phyloP scores from a whole-genome alignment of 2,888 invertebrate genomes.

The Pheosia gnoma region DNA sequence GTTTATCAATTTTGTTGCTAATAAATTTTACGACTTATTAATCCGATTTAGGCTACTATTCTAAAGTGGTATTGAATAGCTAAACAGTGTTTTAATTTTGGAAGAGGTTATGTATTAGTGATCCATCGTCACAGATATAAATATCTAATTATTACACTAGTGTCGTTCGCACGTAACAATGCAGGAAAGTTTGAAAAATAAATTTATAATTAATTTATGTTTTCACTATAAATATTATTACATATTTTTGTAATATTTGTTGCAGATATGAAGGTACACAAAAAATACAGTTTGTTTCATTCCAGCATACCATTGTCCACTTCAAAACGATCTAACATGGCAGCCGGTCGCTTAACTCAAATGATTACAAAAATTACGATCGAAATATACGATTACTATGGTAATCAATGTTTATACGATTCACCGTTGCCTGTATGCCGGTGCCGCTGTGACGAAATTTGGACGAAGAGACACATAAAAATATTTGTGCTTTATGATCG shows the following conservation, averaged over 20 bases:
- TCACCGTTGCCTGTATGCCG: neutral
- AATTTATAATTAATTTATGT: too few relatives aligned
- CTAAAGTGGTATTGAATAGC: neutral
- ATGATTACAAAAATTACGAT: constrained; percentile 33
- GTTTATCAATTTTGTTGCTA: constrained; percentile 26
- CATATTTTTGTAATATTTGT: too few relatives aligned
- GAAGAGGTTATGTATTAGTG: neutral
- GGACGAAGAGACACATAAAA: constrained; percentile 8
- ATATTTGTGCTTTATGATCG: constrained; percentile 6
- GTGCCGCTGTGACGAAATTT: constrained; percentile 2
- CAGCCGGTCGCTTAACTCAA: constrained; percentile 18
- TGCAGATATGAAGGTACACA: neutral
- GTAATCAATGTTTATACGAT: constrained; percentile 32
- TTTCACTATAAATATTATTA: too few relatives aligned
- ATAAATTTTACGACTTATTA: constrained; percentile 14
- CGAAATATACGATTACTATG: constrained; percentile 35
- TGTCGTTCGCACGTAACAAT: too few relatives aligned
- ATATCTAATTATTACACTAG: too few relatives aligned
- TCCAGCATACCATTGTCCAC: neutral
- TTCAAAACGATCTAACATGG: neutral
- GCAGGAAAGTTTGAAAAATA: too few relatives aligned
- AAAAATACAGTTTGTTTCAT: neutral
- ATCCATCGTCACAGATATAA: neutral
- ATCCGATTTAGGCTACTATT: constrained; percentile 5
- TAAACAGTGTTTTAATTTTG: neutral